These are phyloP conservation scores for Diplodus puntazzo DNA, from an alignment of 2,797 vertebrate species.

Conservation along the genomic window DNA sequence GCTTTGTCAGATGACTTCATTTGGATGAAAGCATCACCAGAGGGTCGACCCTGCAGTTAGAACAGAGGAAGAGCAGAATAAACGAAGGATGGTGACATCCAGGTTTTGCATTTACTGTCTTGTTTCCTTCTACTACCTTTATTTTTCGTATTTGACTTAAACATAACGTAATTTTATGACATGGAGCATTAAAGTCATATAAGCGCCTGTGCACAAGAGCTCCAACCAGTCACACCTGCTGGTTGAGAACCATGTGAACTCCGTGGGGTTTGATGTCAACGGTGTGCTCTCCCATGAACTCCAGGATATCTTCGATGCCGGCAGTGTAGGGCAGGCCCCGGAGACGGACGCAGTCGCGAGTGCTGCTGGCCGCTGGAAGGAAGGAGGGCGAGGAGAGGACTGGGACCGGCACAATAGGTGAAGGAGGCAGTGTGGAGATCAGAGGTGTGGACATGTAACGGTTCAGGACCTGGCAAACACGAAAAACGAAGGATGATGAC, in stretches of 20 bases:
- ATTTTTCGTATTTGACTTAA: neutral
- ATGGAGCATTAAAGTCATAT: neutral
- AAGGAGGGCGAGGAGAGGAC: conserved; percentile 89
- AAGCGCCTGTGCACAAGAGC: neutral
- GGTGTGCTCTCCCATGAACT: conserved; percentile 95
- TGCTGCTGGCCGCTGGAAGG: conserved; percentile 86
- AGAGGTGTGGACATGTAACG: conserved; percentile 94
- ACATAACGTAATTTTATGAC: neutral
- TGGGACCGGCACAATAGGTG: conserved; percentile 89
- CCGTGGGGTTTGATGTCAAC: conserved; percentile 95
- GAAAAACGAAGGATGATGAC: neutral
- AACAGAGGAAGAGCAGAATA: neutral
- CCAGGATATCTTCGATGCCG: conserved; percentile 95
- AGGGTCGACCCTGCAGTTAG: conserved; percentile 90
- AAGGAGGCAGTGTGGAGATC: conserved; percentile 91
- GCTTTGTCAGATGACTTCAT: conserved; percentile 96
- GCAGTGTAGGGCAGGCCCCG: conserved; percentile 95
- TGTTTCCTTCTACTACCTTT: neutral
- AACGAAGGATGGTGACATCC: neutral
- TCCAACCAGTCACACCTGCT: conserved; percentile 87
- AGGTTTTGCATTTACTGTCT: neutral
- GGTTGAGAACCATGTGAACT: conserved; percentile 98
- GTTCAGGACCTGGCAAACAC: conserved; percentile 89
- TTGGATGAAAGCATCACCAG: conserved; percentile 97
- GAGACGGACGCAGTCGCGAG: conserved; percentile 92